Base-by-base conservation (phyloP, 1,140 invertebrate genomes). In the Drosophila sechellia region DNA sequence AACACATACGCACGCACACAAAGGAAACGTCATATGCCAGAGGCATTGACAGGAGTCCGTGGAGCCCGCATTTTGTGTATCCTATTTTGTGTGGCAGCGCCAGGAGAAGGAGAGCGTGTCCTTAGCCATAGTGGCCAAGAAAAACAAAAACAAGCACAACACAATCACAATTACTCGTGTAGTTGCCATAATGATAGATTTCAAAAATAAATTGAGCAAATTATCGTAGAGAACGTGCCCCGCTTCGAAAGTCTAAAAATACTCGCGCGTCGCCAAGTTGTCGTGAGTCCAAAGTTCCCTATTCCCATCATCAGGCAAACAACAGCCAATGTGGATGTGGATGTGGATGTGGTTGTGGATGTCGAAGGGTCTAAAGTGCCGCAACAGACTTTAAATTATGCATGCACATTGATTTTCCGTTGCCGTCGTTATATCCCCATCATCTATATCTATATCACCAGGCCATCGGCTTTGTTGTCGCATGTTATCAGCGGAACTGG, bases 21-120 rank as follows among this genome's bases (percentile, higher is more conserved):
- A 89, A 87, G 76, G 68, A 83, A 87, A 79, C 83, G 84, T 87
- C 83, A 87, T 89, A 83, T 89, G 83, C 83, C 83, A 87, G 79
- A 87, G 83, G 84, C 83, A 90, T 77, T 80, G 72, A 90, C 85
- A 89, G 80, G 59, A 87, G 72, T 66, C 80, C 68, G 77, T 81
- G 59, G 63, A 89, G 79, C 77, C 77, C 83, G 79, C 83, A 89
- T 83, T 87, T 87, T 87, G 84, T 87, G 83, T 87, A 87, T 89
- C 83, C 83, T 84, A 87, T 87, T 79, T 89, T 83, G 66, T 83
- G 84, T 65, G 66, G 58, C 60, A 75, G 60, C 60, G 13, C 43
- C 17, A 48, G 15, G 42, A 45, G 42, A 1, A 45, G 42, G 13
- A 34, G 42, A 69, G 73, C 73, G 73, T 75, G 72, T 77, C 50